Conservation (phyloP, 2,797 vertebrate species). For the Okamejei kenojei region DNA sequence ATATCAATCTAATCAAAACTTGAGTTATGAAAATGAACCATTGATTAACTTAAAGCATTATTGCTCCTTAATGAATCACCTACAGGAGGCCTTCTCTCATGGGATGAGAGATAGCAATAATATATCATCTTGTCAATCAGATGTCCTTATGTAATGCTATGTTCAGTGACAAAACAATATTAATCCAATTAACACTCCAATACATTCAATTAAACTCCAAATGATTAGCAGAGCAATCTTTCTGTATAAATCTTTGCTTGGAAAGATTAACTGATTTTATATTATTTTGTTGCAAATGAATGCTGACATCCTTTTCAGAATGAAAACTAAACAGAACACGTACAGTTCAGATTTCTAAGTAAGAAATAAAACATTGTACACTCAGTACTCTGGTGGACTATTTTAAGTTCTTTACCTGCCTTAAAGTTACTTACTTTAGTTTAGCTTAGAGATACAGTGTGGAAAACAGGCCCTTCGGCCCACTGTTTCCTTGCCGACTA, state of each 20-base stretch:
- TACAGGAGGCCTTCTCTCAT: neutral
- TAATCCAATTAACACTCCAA: slow-evolving; percentile 4
- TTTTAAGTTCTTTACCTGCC: neutral
- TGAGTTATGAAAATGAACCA: neutral
- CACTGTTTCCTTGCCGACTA: too few relatives aligned
- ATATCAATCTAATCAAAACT: neutral
- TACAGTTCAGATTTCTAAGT: neutral
- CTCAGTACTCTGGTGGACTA: neutral
- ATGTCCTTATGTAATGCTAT: neutral
- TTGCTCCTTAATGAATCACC: neutral
- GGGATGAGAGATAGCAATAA: neutral
- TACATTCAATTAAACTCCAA: slow-evolving; percentile 25
- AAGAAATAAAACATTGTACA: neutral
- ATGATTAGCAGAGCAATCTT: neutral
- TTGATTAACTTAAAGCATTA: neutral
- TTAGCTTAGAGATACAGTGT: too few relatives aligned
- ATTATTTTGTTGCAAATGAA: neutral
- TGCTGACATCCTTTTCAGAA: neutral
- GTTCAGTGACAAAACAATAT: neutral
- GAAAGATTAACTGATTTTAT: neutral
- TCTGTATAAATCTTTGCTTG: neutral
- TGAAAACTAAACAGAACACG: neutral
- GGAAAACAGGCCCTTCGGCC: too few relatives aligned
- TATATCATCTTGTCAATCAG: neutral
- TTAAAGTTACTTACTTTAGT: neutral